These are phyloP conservation scores for Zosterops lateralis DNA, from an alignment of 2,113 vertebrate species.

Conservation along the genomic window DNA sequence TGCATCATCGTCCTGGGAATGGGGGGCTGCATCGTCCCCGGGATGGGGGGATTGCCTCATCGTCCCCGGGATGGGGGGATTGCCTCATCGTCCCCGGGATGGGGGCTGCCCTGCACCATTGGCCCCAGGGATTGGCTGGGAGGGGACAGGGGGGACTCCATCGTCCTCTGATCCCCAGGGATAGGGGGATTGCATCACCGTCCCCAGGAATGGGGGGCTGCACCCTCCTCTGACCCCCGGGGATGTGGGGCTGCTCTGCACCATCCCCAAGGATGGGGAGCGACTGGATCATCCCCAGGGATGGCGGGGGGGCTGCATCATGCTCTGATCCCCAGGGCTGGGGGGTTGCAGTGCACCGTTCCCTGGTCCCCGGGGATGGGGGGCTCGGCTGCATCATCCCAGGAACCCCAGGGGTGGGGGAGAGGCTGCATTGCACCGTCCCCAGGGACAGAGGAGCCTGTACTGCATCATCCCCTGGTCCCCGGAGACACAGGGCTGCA, in stretches of 20 bases:
- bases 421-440: not conserved
- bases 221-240: not conserved
- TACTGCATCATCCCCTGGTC: no score
- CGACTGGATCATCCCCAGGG: no score
- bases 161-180: not conserved
- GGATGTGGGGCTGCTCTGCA: not conserved
- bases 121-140: no score
- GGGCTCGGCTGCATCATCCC: not conserved
- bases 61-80: no score
- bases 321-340: not conserved
- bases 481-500: accelerated
- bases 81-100: not conserved
- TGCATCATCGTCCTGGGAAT: no score
- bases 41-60: no score
- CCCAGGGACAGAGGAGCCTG: no score
- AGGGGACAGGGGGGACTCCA: no score
- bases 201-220: no score
- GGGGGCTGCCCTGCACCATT: not conserved
- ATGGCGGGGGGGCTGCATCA: not conserved
- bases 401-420: no score
- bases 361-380: not conserved
- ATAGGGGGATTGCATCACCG: not conserved
- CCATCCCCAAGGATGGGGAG: not conserved
- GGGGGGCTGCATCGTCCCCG: no score
- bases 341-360: no score